A percentile compares a stretch with the other conserved stretches of the same genome.
Evolutionary conservation across 1,140 invertebrate genomes (phyloP).

Genomic region (Dysdera silvatica): DNA sequence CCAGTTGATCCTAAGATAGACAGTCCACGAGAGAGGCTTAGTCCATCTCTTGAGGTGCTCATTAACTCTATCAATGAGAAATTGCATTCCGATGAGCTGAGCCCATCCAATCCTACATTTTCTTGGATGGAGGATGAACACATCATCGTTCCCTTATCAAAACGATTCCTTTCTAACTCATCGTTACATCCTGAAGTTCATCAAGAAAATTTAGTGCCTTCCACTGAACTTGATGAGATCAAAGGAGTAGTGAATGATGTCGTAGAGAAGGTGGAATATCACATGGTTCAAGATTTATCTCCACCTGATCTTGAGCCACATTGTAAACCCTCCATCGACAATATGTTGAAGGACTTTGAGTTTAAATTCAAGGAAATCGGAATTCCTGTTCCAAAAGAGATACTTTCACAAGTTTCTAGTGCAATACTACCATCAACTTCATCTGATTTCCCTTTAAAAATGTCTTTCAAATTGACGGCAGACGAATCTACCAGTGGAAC

Average conservation of each 20-base stretch:
- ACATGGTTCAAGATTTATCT: background rate
- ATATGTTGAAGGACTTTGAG: background rate
- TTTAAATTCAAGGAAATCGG: background rate
- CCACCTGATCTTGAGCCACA: background rate
- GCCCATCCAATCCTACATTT: no score
- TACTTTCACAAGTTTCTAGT: background rate
- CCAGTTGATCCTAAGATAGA: no score
- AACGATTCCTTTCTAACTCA: background rate
- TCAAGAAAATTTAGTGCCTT: background rate
- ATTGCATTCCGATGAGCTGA: slow-evolving; percentile 6
- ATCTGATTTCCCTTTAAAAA: background rate
- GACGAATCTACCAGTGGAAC: no score
- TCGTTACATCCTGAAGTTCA: background rate
- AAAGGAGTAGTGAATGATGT: background rate
- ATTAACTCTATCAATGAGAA: slow-evolving; percentile 8
- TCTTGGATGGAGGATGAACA: slow-evolving; percentile 13
- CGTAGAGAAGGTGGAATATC: background rate
- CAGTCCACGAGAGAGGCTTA: background rate
- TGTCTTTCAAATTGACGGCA: background rate
- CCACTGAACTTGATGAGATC: background rate
- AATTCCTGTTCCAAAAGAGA: background rate
- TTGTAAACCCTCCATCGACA: background rate
- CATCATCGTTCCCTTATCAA: slow-evolving; percentile 1
- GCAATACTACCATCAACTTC: background rate
- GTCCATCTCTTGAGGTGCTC: slow-evolving; percentile 2